Evolutionary conservation across 1,140 invertebrate species (phyloP).

Genomic region (Andricus grossulariae): DNA sequence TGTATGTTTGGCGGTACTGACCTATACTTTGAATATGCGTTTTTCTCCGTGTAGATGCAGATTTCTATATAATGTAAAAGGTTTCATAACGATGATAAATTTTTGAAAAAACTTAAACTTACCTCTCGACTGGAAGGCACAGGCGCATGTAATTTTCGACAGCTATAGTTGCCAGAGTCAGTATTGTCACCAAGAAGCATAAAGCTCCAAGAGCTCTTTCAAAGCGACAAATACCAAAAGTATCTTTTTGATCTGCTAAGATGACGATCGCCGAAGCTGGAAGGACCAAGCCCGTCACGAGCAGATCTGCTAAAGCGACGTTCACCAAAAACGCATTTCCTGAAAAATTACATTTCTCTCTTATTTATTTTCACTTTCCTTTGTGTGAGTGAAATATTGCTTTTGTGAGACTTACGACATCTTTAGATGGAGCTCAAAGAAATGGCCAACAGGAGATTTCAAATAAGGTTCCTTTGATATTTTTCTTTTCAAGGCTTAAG

Average conservation of each 20-base stretch:
- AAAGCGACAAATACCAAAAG: slow-evolving; percentile 79
- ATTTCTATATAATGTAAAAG: too few relatives aligned
- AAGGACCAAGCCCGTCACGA: slow-evolving; percentile 84
- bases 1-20: too few relatives aligned
- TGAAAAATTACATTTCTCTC: slow-evolving; percentile 66
- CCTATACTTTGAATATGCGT: too few relatives aligned
- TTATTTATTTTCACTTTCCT: slow-evolving; percentile 36
- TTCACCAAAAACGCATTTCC: slow-evolving; percentile 89
- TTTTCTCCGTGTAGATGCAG: too few relatives aligned
- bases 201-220: slow-evolving; percentile 82
- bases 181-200: slow-evolving; percentile 81
- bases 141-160: slow-evolving; percentile 81
- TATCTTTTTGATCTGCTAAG: slow-evolving; percentile 80
- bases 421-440: too few relatives aligned
- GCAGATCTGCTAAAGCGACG: slow-evolving; percentile 84
- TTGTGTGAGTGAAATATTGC: too few relatives aligned
- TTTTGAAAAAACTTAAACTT: slow-evolving; percentile 50
- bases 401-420: too few relatives aligned
- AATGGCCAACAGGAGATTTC: background rate
- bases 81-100: too few relatives aligned
- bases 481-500: too few relatives aligned
- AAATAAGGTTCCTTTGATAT: background rate
- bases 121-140: slow-evolving; percentile 76
- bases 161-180: slow-evolving; percentile 80
- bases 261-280: slow-evolving; percentile 83